phyloP scores from a whole-genome alignment of 2,113 vertebrate genomes.

The Dipodomys merriami region DNA sequence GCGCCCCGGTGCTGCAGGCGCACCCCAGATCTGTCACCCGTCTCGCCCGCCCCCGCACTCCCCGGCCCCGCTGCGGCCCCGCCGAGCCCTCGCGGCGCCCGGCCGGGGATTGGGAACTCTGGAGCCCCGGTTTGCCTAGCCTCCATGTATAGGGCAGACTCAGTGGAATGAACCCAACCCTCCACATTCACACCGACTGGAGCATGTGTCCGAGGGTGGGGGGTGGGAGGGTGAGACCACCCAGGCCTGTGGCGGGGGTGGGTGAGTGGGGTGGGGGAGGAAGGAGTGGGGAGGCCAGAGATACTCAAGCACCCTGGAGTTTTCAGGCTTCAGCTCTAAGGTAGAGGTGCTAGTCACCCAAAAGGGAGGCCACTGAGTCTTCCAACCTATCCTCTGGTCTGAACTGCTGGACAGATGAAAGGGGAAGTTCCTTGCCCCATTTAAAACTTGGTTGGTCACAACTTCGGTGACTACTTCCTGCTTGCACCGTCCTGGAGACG shows the following conservation, averaged over 20 bases:
- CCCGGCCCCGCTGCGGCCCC: background rate
- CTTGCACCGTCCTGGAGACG: constrained; percentile 27
- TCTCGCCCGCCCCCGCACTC: constrained; percentile 3
- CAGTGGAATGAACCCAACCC: background rate
- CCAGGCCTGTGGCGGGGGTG: background rate
- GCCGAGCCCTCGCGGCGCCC: background rate
- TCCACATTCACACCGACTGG: rapidly evolving
- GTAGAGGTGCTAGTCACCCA: background rate
- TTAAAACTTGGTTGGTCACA: constrained; percentile 74
- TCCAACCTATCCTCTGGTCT: background rate
- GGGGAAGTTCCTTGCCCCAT: constrained; percentile 66
- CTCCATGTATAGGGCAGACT: background rate
- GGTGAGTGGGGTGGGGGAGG: background rate
- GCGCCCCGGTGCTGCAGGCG: background rate
- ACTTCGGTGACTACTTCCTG: constrained; percentile 71
- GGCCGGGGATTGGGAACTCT: background rate
- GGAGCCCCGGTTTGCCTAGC: background rate
- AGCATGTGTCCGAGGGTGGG: background rate
- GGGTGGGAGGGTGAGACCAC: background rate
- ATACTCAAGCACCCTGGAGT: background rate
- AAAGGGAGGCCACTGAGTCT: background rate
- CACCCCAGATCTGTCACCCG: constrained; percentile 70
- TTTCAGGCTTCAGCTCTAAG: background rate
- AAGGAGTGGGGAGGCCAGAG: background rate
- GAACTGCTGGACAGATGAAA: constrained; percentile 65